A percentile compares a stretch with the other conserved stretches of the same genome.
These are phyloP conservation scores for Caenorhabditis sinica DNA, from an alignment of 2,888 invertebrate species.

Conservation along the genomic window DNA sequence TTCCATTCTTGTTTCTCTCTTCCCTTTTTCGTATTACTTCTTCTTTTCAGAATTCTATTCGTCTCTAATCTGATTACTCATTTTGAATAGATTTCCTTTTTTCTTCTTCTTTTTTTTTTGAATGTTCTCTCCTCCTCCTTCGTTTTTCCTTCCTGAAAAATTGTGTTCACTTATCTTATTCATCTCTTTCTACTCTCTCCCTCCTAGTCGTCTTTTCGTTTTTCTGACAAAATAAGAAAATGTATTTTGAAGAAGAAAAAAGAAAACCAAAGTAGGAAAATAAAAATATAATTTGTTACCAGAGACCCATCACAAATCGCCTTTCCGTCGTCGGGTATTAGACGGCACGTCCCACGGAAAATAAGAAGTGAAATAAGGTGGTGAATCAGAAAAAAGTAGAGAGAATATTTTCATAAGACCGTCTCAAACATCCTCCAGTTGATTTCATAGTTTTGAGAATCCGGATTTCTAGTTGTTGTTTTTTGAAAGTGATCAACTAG, in stretches of 20 bases:
- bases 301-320: slow-evolving; percentile 39
- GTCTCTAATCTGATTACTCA: slow-evolving; percentile 19
- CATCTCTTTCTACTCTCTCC: slow-evolving; percentile 11
- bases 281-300: slow-evolving; percentile 23
- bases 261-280: slow-evolving; percentile 16
- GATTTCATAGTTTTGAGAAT: slow-evolving; percentile 23
- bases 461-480: background rate
- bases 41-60: slow-evolving; percentile 4
- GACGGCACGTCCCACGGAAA: slow-evolving; percentile 15
- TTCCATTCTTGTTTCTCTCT: background rate
- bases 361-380: background rate
- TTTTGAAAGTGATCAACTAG: slow-evolving; percentile 12
- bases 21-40: background rate
- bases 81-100: slow-evolving; percentile 23
- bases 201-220: background rate
- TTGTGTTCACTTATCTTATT: slow-evolving; percentile 31
- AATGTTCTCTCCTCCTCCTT: slow-evolving; percentile 8
- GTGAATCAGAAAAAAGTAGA: background rate
- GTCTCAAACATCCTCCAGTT: slow-evolving; percentile 19
- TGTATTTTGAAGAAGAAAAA: slow-evolving; percentile 21
- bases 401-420: slow-evolving; percentile 1
- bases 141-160: slow-evolving; percentile 17
- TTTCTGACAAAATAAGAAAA: slow-evolving; percentile 16
- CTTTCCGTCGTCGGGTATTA: slow-evolving; percentile 23
- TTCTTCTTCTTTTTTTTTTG: slow-evolving; percentile 1